Percentiles rank a stretch among this genome's conserved stretches.
These are phyloP conservation scores for Dendrocopos noguchii DNA, from an alignment of 2,113 vertebrate species.

Conservation along the genomic window DNA sequence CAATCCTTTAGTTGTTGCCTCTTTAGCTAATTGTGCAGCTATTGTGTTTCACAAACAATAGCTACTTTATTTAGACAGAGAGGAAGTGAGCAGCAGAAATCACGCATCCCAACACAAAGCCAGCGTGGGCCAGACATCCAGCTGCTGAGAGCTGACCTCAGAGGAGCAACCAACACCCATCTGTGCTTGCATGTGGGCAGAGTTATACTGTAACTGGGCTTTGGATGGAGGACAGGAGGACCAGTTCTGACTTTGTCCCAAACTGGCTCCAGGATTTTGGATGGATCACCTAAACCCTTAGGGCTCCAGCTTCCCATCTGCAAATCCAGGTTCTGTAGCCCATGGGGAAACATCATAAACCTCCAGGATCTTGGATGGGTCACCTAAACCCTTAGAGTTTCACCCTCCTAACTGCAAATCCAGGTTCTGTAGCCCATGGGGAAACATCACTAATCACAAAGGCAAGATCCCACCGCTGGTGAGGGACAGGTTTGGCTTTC, in stretches of 20 bases:
- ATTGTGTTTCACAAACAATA: not conserved
- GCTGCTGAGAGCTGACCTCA: not conserved
- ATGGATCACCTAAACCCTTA: not conserved
- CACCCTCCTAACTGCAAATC: not conserved
- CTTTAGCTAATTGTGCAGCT: not conserved
- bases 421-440: not conserved
- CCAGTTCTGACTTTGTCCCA: not conserved
- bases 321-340: not conserved
- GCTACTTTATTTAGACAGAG: not conserved
- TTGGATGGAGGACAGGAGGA: not conserved
- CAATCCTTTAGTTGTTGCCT: not conserved
- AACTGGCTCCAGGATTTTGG: not conserved
- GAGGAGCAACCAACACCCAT: rapidly evolving
- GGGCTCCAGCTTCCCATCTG: not conserved
- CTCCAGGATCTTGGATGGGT: not conserved
- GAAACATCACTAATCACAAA: not conserved
- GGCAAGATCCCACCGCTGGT: not conserved
- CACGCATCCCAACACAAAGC: rapidly evolving
- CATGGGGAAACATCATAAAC: not conserved
- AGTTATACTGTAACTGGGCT: not conserved
- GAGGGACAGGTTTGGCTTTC: not conserved
- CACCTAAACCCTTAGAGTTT: not conserved
- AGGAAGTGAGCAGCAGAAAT: not conserved
- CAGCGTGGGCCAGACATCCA: not conserved
- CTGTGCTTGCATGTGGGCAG: not conserved